Evolutionary conservation across 2,113 vertebrate species (phyloP).

Genomic region (Hystrix cristata): DNA sequence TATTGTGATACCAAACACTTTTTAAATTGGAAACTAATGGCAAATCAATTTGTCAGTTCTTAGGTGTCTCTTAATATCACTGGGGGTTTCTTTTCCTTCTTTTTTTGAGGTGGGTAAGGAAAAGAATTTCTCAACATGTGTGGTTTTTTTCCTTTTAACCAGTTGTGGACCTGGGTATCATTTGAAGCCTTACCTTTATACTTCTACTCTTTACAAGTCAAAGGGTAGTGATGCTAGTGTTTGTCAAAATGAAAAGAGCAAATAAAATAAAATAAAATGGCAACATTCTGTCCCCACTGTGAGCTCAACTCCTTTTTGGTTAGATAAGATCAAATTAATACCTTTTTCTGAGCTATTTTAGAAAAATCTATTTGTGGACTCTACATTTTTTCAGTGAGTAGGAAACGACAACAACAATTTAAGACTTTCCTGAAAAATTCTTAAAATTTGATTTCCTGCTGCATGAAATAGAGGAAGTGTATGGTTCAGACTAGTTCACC

Average conservation of each 20-base stretch:
- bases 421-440: conserved; percentile 30
- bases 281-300: conserved; percentile 4
- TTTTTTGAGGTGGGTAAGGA: not conserved
- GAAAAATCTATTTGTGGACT: conserved; percentile 5
- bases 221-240: not conserved
- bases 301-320: not conserved
- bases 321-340: conserved; percentile 34
- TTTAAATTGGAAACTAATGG: conserved; percentile 35
- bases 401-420: not conserved
- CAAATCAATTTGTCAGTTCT: not conserved
- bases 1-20: not conserved
- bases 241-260: conserved; percentile 52
- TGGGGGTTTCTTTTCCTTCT: not conserved
- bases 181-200: not conserved
- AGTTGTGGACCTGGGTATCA: conserved; percentile 14
- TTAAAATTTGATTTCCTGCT: conserved; percentile 1
- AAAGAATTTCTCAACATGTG: not conserved
- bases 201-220: conserved; percentile 45
- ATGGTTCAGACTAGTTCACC: not conserved
- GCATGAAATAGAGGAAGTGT: not conserved
- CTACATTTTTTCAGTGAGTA: conserved; percentile 25
- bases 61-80: not conserved
- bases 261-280: not conserved
- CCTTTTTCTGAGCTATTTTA: not conserved
- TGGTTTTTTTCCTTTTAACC: not conserved